Conservation (phyloP, 2,797 vertebrate species). For the Echeneis naucrates region DNA sequence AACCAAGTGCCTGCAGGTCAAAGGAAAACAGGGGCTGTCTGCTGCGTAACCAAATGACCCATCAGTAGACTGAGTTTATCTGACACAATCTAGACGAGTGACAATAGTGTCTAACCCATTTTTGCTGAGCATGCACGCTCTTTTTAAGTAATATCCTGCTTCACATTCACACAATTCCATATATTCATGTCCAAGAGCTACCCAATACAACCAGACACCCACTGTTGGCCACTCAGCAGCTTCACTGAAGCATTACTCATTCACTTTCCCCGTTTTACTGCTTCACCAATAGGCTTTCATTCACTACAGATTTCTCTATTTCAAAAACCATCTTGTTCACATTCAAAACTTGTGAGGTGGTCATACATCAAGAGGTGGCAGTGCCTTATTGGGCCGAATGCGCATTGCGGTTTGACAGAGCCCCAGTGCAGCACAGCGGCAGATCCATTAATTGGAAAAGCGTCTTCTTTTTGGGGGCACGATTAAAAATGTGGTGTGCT, state of each 20-base stretch:
- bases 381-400: constrained; percentile 56
- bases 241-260: constrained; percentile 68
- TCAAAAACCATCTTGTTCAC: constrained; percentile 68
- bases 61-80: constrained; percentile 56
- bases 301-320: constrained; percentile 56
- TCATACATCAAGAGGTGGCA: constrained; percentile 67
- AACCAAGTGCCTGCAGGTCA: constrained; percentile 15
- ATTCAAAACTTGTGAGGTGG: constrained; percentile 68
- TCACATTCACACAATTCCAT: constrained; percentile 65
- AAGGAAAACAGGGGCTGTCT: constrained; percentile 36
- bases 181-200: constrained; percentile 49
- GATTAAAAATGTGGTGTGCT: constrained; percentile 84
- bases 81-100: constrained; percentile 40
- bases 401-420: constrained; percentile 70
- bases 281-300: constrained; percentile 54
- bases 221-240: constrained; percentile 73
- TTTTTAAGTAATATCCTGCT: constrained; percentile 53
- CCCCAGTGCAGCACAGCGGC: constrained; percentile 60
- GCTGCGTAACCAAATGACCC: constrained; percentile 34
- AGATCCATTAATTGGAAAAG: constrained; percentile 84
- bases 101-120: constrained; percentile 56
- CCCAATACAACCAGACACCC: constrained; percentile 45
- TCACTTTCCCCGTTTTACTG: constrained; percentile 49
- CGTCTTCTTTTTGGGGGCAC: constrained; percentile 79
- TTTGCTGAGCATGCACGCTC: constrained; percentile 59